A percentile compares a stretch with the other conserved stretches of the same genome.
Conservation (phyloP, 2,113 vertebrate genomes). For the Sylvietta virens region DNA sequence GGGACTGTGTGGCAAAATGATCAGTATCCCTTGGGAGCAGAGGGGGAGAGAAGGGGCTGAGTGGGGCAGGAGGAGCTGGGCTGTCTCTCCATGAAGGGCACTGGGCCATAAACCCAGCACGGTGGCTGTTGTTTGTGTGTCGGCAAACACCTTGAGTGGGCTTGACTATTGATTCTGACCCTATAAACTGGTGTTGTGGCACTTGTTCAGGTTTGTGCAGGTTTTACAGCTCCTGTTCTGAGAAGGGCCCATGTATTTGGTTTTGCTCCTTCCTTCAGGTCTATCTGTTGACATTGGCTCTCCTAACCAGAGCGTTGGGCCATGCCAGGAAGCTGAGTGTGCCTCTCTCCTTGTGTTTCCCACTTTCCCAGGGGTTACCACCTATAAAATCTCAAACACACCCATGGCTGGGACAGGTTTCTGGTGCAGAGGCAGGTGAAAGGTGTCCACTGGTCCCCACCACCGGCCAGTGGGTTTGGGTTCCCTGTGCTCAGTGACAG, state of each 20-base stretch:
- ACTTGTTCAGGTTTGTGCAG: constrained; percentile 58
- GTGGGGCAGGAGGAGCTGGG: background rate
- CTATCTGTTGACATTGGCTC: constrained; percentile 67
- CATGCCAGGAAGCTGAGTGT: constrained; percentile 32
- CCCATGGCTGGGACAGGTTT: background rate
- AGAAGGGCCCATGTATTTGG: constrained; percentile 59
- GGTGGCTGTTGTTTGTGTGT: constrained; percentile 12
- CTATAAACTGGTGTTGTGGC: constrained; percentile 28
- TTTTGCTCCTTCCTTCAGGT: constrained; percentile 55
- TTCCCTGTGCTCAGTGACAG: background rate
- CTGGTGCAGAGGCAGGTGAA: constrained; percentile 13
- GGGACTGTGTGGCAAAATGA: accelerated
- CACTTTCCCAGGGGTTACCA: background rate
- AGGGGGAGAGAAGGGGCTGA: background rate
- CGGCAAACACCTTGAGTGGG: constrained; percentile 32
- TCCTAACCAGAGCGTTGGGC: constrained; percentile 1
- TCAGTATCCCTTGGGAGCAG: background rate
- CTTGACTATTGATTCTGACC: constrained; percentile 38
- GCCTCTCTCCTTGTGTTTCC: background rate
- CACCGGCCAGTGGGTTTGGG: background rate
- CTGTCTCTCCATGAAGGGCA: background rate
- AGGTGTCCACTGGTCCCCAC: background rate
- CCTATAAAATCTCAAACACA: background rate
- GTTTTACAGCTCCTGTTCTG: constrained; percentile 66
- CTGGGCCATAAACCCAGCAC: background rate